Percentiles rank a stretch among this genome's conserved stretches.
Evolutionary conservation across 2,888 invertebrate species (phyloP).

Genomic region (Cecidostiba fungosa): DNA sequence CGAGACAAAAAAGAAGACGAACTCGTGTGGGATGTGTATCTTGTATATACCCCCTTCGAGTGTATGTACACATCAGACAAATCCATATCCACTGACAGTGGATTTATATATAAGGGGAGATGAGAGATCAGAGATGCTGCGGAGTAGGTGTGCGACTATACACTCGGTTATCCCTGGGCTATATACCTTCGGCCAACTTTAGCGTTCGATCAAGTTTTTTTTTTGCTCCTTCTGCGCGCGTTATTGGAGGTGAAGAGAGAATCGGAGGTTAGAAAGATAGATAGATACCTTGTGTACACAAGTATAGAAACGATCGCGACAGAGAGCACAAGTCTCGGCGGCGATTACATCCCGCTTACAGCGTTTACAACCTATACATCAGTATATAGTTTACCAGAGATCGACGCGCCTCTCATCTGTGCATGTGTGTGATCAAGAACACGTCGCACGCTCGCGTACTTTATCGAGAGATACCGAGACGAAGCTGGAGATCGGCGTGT

Average conservation of each 20-base stretch:
- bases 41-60: neutral
- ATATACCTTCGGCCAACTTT: neutral
- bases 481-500: neutral
- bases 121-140: neutral
- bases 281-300: no score
- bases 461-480: constrained; percentile 16
- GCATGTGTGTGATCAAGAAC: constrained; percentile 34
- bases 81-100: neutral
- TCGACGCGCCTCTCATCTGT: constrained; percentile 5
- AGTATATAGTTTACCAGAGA: neutral
- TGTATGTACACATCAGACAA: neutral
- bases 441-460: constrained; percentile 18
- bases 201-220: neutral
- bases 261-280: neutral
- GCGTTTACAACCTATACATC: constrained; percentile 5
- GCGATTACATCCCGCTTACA: constrained; percentile 7
- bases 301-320: no score
- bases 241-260: neutral
- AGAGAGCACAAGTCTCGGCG: neutral
- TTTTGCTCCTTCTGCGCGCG: neutral
- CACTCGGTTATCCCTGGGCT: neutral
- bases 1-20: neutral
- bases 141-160: neutral
- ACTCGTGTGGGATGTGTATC: neutral
- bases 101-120: neutral